Percentiles rank a stretch among this genome's conserved stretches.
These are phyloP conservation scores for Platysteira castanea DNA, from an alignment of 2,113 vertebrate genomes.

Conservation along the genomic window DNA sequence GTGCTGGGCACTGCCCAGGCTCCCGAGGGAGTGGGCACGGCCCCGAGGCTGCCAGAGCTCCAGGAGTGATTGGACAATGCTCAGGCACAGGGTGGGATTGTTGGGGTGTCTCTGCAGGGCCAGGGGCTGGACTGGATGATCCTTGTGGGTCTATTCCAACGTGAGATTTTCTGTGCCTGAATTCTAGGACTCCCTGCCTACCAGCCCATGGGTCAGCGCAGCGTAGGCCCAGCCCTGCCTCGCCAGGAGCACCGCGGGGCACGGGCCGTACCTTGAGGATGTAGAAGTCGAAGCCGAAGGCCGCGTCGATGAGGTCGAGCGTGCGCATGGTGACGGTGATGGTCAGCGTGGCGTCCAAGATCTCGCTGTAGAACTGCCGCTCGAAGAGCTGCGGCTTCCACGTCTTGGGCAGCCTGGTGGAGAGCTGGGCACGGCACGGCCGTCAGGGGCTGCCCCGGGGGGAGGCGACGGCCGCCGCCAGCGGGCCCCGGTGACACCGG, in stretches of 20 bases:
- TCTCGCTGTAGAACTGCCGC: slow-evolving; percentile 91
- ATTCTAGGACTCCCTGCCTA: background rate
- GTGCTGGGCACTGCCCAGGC: background rate
- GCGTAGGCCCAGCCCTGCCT: fast-evolving
- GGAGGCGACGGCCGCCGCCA: background rate
- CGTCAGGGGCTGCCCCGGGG: background rate
- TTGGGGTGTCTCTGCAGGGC: background rate
- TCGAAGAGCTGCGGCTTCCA: slow-evolving; percentile 92
- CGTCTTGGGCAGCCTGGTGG: slow-evolving; percentile 76
- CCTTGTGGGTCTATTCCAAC: fast-evolving
- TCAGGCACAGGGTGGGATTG: background rate
- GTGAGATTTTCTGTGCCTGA: background rate
- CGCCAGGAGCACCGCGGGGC: fast-evolving
- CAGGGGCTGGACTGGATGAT: fast-evolving
- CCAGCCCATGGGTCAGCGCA: fast-evolving
- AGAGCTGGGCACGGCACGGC: slow-evolving; percentile 68
- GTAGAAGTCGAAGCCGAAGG: slow-evolving; percentile 92
- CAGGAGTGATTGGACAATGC: fast-evolving
- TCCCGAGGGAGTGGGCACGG: background rate
- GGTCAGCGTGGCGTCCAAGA: slow-evolving; percentile 84
- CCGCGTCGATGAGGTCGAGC: slow-evolving; percentile 86
- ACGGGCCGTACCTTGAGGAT: slow-evolving; percentile 82
- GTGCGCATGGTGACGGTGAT: slow-evolving; percentile 85
- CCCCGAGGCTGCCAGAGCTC: background rate
- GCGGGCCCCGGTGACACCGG: fast-evolving